Percentiles rank a stretch among this genome's conserved stretches.
These are phyloP conservation scores for Helicoverpa armigera DNA, from an alignment of 1,140 invertebrate genomes.

Conservation along the genomic window DNA sequence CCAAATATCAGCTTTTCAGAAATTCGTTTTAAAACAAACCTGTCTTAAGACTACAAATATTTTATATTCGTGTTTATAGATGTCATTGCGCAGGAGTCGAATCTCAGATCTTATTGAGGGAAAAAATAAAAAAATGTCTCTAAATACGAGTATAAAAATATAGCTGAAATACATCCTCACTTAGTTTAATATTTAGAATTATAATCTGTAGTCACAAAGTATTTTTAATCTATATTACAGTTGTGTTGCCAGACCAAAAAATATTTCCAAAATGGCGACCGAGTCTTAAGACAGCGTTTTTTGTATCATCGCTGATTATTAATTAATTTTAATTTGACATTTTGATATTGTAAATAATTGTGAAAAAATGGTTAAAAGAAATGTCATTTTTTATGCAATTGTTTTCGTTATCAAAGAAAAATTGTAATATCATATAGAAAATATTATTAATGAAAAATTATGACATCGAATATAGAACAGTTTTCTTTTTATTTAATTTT, in stretches of 20 bases:
- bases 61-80: slow-evolving; percentile 29
- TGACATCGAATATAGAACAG: slow-evolving; percentile 22
- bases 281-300: slow-evolving; percentile 45
- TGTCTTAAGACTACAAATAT: slow-evolving; percentile 39
- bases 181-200: slow-evolving; percentile 41
- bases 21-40: slow-evolving; percentile 42
- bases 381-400: background rate
- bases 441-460: background rate
- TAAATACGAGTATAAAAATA: slow-evolving; percentile 33
- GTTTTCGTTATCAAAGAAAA: slow-evolving; percentile 18
- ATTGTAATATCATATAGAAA: background rate
- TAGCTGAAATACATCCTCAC: slow-evolving; percentile 22
- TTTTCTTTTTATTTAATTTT: slow-evolving; percentile 10
- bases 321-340: slow-evolving; percentile 6
- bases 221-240: slow-evolving; percentile 49
- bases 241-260: slow-evolving; percentile 49
- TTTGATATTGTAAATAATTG: slow-evolving; percentile 30
- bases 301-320: slow-evolving; percentile 16
- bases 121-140: background rate
- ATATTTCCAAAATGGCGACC: slow-evolving; percentile 42
- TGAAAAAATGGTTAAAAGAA: background rate
- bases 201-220: slow-evolving; percentile 51
- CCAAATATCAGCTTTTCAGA: slow-evolving; percentile 30
- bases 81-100: background rate
- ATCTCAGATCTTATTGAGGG: background rate